These are phyloP conservation scores for Chaetophractus vellerosus DNA, from an alignment of 2,797 vertebrate species.

Conservation along the genomic window DNA sequence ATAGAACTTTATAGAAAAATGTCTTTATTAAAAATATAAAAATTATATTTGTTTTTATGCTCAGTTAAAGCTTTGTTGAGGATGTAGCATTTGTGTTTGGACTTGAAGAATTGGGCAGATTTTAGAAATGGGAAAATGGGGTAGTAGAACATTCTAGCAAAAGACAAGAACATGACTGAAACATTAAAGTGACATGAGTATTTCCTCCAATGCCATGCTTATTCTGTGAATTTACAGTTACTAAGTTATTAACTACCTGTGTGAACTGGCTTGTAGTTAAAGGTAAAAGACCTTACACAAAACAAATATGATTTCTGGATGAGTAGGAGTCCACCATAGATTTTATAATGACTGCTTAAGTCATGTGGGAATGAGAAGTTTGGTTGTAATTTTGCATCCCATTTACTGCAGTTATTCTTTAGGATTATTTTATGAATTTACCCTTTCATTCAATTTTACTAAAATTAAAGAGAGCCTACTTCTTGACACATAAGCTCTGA, in stretches of 20 bases:
- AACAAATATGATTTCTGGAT: not conserved
- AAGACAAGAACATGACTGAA: not conserved
- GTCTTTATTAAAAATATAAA: not conserved
- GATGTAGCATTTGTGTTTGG: not conserved
- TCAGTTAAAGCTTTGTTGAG: not conserved
- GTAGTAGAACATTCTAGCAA: not conserved
- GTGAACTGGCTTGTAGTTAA: not conserved
- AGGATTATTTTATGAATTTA: conserved; percentile 36
- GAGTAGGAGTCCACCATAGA: not conserved
- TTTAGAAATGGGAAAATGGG: not conserved
- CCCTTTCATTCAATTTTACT: not conserved
- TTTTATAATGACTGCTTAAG: not conserved
- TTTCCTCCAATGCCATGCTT: not conserved
- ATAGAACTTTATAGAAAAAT: not conserved
- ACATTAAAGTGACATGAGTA: not conserved
- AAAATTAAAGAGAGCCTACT: not conserved
- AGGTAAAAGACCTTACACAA: conserved; percentile 13
- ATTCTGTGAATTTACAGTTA: not conserved
- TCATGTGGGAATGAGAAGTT: conserved; percentile 10
- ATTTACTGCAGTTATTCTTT: not conserved
- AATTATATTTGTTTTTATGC: not conserved
- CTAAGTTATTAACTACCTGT: not conserved
- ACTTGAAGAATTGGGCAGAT: not conserved
- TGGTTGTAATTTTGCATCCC: not conserved
- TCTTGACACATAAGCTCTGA: not conserved